phyloP scores from a whole-genome alignment of 1,140 invertebrate genomes.

The Zophobas morio region DNA sequence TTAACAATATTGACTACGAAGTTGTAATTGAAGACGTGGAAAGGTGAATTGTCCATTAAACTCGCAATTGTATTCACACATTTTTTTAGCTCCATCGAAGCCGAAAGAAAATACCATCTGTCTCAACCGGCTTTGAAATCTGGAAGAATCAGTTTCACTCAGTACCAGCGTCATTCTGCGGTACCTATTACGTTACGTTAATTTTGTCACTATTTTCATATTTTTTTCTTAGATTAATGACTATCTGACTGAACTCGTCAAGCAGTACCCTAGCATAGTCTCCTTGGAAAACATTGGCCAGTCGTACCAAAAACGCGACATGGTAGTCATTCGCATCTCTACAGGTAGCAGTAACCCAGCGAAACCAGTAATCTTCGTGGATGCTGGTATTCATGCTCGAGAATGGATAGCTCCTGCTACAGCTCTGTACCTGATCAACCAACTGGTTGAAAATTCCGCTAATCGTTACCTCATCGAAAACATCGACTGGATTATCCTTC shows the following conservation, averaged over 20 bases:
- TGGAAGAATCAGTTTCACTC: conserved; percentile 44
- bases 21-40: conserved; percentile 48
- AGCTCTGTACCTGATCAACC: conserved; percentile 75
- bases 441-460: conserved; percentile 70
- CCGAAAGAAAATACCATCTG: conserved; percentile 38
- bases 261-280: conserved; percentile 68
- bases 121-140: conserved; percentile 3
- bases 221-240: conserved; percentile 66
- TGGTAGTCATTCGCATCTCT: conserved; percentile 53
- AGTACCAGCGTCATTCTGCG: conserved; percentile 41
- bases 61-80: background rate
- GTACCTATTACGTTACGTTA: conserved; percentile 15
- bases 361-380: conserved; percentile 76
- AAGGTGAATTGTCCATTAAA: conserved; percentile 44
- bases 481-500: conserved; percentile 79
- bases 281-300: conserved; percentile 70
- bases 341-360: conserved; percentile 52
- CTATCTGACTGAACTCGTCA: conserved; percentile 68
- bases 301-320: conserved; percentile 73
- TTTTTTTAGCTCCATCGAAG: conserved; percentile 39
- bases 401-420: conserved; percentile 81
- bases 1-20: conserved; percentile 25
- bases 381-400: conserved; percentile 76
- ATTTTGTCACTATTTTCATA: background rate
- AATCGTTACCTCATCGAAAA: conserved; percentile 67